Percentiles rank a stretch among this genome's conserved stretches.
Evolutionary conservation across 1,140 invertebrate species (phyloP).

Genomic region (Zaprionus lachaisei): DNA sequence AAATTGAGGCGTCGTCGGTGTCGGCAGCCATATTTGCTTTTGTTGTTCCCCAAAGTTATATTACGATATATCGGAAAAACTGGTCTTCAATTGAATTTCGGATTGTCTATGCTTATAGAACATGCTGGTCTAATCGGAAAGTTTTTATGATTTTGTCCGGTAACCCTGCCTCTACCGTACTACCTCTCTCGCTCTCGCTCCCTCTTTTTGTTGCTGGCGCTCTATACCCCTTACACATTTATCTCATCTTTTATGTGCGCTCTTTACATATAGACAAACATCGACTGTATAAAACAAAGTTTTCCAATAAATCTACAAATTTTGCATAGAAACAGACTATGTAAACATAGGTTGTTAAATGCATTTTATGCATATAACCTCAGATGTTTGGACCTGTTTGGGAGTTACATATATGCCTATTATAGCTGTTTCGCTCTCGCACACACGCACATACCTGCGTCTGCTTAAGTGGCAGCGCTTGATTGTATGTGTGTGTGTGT

Average conservation of each 20-base stretch:
- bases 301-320: slow-evolving; percentile 11
- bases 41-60: slow-evolving; percentile 26
- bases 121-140: neutral
- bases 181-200: neutral
- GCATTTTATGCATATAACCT: slow-evolving; percentile 1
- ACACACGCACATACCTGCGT: slow-evolving; percentile 22
- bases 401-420: slow-evolving; percentile 60
- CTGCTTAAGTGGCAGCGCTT: slow-evolving; percentile 36
- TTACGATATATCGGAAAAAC: slow-evolving; percentile 34
- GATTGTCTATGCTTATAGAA: slow-evolving; percentile 9
- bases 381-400: slow-evolving; percentile 30
- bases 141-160: neutral
- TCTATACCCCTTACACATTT: slow-evolving; percentile 3
- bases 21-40: slow-evolving; percentile 50
- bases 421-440: slow-evolving; percentile 62
- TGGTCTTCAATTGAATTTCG: slow-evolving; percentile 2
- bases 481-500: slow-evolving; percentile 37
- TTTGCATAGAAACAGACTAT: neutral
- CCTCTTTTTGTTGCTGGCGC: neutral
- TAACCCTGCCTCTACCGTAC: neutral
- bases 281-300: slow-evolving; percentile 20
- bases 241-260: slow-evolving; percentile 14
- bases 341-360: slow-evolving; percentile 4
- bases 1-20: slow-evolving; percentile 44
- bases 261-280: slow-evolving; percentile 19